Conservation (phyloP, 2,113 vertebrate genomes). For the Myocastor coypus region DNA sequence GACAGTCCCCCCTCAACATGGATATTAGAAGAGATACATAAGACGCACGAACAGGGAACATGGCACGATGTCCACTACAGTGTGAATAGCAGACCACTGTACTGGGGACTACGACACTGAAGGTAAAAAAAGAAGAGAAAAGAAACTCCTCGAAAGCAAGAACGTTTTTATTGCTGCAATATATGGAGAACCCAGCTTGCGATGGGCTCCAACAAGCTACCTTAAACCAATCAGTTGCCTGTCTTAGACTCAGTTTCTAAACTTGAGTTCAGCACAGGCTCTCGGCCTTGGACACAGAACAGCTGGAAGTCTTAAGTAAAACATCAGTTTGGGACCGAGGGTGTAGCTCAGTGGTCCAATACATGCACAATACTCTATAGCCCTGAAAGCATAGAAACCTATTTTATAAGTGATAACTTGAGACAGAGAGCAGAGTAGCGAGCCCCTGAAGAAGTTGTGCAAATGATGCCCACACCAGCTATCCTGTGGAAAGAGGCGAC, state of each 20-base stretch:
- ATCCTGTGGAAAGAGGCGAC: no score
- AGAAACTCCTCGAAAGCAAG: background rate
- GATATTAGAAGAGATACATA: background rate
- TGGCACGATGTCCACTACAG: background rate
- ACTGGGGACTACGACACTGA: background rate
- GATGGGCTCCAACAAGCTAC: background rate
- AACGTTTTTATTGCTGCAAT: background rate
- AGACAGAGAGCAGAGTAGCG: background rate
- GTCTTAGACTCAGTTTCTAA: background rate
- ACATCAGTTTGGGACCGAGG: background rate
- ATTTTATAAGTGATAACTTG: background rate
- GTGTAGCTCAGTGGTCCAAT: background rate
- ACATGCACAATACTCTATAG: background rate
- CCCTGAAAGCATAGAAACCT: background rate
- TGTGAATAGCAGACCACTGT: background rate
- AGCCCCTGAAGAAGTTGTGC: no score
- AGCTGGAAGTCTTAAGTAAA: background rate
- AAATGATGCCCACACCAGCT: no score
- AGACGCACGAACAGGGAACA: background rate
- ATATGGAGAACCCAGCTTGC: background rate
- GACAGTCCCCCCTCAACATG: background rate
- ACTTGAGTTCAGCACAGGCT: background rate
- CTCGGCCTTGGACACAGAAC: background rate
- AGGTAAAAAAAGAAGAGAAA: background rate
- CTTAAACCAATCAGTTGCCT: accelerated